Base-by-base conservation (phyloP, 2,888 invertebrate genomes). In the Athetis lepigone region DNA sequence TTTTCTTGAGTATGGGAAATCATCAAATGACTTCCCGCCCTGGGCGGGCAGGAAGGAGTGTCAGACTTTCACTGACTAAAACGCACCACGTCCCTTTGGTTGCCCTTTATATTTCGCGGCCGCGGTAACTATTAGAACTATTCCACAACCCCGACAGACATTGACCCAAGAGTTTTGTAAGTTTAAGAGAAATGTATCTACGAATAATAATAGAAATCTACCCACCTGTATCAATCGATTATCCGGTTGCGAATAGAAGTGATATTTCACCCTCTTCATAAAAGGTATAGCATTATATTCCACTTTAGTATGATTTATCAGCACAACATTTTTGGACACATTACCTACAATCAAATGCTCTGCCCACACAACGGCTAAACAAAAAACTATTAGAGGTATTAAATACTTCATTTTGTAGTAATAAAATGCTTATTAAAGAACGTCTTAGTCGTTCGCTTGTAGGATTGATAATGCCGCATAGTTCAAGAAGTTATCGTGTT, bases 191-290 rank as follows among this genome's bases (percentile, higher is more conserved):
- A 4, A 3, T 13, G 13, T 33, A 13, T 13, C 13, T 13, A 13
- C 33, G 13, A 13, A 33, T 8, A 1, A 33, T 13, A 33, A 11
- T 3, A 4, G 4, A 0, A 9, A 2, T 9, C 1, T 0, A 52
- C 86, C 81, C 42, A 90, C 91, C 81, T 85, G 81, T 46, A 91
- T 91, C 4, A 77, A 81, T 42, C 75, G 79, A 13, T 86, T 84
- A 11, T 85, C 83, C 5, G 71, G 45, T 2, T 85, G 80, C 2
- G 85, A 33, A 47, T 85, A 88, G 36, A 94, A 94, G 40, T 70
- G 91, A 2, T 83, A 70, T 11, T 95, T 95, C 0, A 94, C 92
- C 29, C 94, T 80, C 47, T 95, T 95, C 8, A 89, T 77, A 25
- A 94, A 88, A 0, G 90, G 90, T 6, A 86, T 81, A 0, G 93